Evolutionary conservation across 2,113 vertebrate species (phyloP).

Genomic region (Accipiter cooperii): DNA sequence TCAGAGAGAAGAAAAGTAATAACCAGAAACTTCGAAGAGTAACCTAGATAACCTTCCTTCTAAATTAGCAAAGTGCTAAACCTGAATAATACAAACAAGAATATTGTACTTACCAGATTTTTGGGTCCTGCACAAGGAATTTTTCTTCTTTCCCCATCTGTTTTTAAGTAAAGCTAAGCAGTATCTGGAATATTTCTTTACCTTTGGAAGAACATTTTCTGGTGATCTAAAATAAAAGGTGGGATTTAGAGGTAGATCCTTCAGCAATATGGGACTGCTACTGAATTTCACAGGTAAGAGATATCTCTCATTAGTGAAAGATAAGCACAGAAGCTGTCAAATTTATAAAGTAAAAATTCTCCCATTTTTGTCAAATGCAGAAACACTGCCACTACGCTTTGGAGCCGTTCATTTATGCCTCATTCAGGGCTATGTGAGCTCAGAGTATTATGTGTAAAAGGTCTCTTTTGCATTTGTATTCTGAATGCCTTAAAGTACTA

Average conservation of each 20-base stretch:
- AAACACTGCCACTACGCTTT: neutral
- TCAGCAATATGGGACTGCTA: neutral
- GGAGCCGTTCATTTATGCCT: neutral
- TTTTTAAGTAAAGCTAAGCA: neutral
- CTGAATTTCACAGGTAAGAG: neutral
- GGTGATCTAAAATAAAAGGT: neutral
- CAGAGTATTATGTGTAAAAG: neutral
- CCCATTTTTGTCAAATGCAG: neutral
- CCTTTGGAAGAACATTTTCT: neutral
- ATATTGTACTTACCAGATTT: neutral
- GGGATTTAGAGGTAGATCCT: neutral
- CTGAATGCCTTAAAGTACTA: neutral
- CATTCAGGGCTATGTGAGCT: neutral
- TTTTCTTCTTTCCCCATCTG: neutral
- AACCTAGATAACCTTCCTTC: neutral
- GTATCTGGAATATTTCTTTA: neutral
- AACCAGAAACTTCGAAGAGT: neutral
- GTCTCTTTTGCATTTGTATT: neutral
- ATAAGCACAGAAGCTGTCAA: neutral
- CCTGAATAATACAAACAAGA: neutral
- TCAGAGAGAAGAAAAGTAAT: neutral
- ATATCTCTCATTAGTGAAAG: neutral
- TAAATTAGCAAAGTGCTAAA: neutral
- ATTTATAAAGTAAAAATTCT: neutral
- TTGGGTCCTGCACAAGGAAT: neutral